Base-by-base conservation (phyloP, 2,888 invertebrate genomes). In the Stenoptilia bipunctidactyla region DNA sequence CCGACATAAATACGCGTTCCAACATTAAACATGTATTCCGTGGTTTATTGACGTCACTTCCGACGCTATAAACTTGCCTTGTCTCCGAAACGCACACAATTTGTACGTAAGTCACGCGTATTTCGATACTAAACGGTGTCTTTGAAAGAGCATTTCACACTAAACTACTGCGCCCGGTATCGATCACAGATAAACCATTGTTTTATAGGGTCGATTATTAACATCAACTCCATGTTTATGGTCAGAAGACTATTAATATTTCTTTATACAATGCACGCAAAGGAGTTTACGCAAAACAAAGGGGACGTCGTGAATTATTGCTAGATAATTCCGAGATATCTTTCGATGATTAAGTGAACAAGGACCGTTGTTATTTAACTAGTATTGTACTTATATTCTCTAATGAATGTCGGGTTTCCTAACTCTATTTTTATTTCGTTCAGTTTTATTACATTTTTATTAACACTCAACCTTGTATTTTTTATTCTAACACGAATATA, bases 41-140 rank as follows among this genome's bases (percentile, higher is more conserved):
- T 77, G 73, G 69, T 82, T 80, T 82, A 80, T 79, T 75, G 80
- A 80, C 76, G 69, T 77, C 77, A 77, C 79, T 80, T 80, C 82
- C 80, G 70, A 53, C 55, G 74, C 67, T 74, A 79, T 83, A 82
- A 83, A 82, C 74, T 75, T 73, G 71, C 68, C 73, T 69, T 73
- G 79, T 76, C 76, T 67, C 71, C 66, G 61, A 80, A 80, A 80
- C 73, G 82, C 76, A 82, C 20, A 20, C 80, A 77, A 82, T 83
- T 80, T 74, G 82, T 82, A 82, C 64, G 63, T 62, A 64, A 75
- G 82, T 79, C 82, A 82, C 82, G 80, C 79, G 79, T 71, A 68
- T 70, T 69, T 74, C 65, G 74, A 69, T 76, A 75, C 80, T 82
- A 83, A 82, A 83, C 72, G 79, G 80, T 82, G 80, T 79, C 77